A percentile compares a stretch with the other conserved stretches of the same genome.
These are phyloP conservation scores for Paelopatides confundens DNA, from an alignment of 53 echinoderm and acorn worm genomes.

Conservation along the genomic window DNA sequence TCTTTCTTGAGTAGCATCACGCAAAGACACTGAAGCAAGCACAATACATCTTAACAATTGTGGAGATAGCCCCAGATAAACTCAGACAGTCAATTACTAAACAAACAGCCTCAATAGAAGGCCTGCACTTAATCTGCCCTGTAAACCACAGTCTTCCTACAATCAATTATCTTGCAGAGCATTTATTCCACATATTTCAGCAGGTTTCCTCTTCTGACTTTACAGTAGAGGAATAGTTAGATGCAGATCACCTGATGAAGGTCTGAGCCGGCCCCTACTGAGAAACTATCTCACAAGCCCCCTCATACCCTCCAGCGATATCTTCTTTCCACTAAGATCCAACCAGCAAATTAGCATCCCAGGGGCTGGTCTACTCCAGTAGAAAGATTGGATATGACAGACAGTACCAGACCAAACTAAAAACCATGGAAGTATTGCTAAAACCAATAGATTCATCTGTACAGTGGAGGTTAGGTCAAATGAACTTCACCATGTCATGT, in stretches of 20 bases:
- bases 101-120: slow-evolving; percentile 5
- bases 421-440: too few relatives aligned
- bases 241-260: slow-evolving; percentile 28
- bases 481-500: too few relatives aligned
- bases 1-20: too few relatives aligned
- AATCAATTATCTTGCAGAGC: slow-evolving; percentile 34
- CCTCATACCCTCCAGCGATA: slow-evolving; percentile 34
- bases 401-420: not conserved
- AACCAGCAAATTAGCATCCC: slow-evolving; percentile 36
- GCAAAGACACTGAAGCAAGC: too few relatives aligned
- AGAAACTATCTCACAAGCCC: slow-evolving; percentile 27
- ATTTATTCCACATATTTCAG: slow-evolving; percentile 32
- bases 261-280: slow-evolving; percentile 40
- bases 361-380: slow-evolving; percentile 22
- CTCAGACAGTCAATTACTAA: slow-evolving; percentile 21
- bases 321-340: slow-evolving; percentile 35
- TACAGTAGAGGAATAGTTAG: not conserved
- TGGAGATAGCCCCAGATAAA: not conserved
- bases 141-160: slow-evolving; percentile 16
- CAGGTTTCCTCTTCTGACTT: slow-evolving; percentile 12
- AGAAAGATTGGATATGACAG: slow-evolving; percentile 24
- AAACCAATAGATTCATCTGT: too few relatives aligned
- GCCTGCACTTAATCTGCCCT: slow-evolving; percentile 17
- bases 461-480: too few relatives aligned
- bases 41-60: too few relatives aligned